Conservation (phyloP, 2,113 vertebrate genomes). For the Aplodontia rufa region DNA sequence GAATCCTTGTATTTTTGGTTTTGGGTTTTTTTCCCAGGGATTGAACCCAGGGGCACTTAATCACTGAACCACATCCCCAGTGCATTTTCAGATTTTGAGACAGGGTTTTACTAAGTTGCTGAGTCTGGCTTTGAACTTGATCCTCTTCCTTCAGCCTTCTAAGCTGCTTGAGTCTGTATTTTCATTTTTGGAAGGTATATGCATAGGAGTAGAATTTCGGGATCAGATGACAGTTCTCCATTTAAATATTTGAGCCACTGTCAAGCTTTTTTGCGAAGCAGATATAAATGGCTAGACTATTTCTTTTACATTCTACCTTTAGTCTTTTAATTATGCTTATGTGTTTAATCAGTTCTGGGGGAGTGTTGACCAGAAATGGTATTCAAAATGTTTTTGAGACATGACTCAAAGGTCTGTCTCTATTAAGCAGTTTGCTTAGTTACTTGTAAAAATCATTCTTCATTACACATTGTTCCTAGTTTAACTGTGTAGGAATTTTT, state of each 20-base stretch:
- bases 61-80: too few species aligned
- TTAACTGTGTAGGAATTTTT: slow-evolving; percentile 13
- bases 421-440: background rate
- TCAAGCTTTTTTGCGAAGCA: background rate
- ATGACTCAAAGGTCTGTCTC: background rate
- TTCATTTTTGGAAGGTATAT: background rate
- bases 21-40: too few species aligned
- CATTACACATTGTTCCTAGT: background rate
- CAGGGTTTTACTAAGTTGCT: too few species aligned
- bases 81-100: too few species aligned
- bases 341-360: background rate
- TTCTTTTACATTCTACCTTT: background rate
- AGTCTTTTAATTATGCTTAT: slow-evolving; percentile 12
- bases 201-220: background rate
- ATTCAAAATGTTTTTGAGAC: slow-evolving; percentile 25
- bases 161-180: too few species aligned
- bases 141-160: too few species aligned
- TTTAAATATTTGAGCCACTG: background rate
- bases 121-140: too few species aligned
- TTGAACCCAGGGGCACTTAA: too few species aligned
- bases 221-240: background rate
- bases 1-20: too few species aligned
- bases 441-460: slow-evolving; percentile 20
- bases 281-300: background rate
- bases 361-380: background rate